Conservation (phyloP, 2,113 vertebrate genomes). For the Ciconia maguari region DNA sequence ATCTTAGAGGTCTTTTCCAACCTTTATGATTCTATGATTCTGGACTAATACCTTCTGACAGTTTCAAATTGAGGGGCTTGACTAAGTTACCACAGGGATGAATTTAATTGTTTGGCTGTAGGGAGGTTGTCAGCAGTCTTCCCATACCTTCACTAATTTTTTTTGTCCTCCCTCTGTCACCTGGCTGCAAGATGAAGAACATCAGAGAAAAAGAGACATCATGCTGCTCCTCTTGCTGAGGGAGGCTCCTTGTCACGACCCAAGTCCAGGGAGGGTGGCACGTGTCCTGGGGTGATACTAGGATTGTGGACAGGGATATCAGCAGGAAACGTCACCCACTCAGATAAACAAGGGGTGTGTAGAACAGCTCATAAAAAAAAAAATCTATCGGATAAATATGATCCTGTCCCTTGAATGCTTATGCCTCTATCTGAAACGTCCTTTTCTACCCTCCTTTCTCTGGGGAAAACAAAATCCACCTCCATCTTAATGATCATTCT, state of each 20-base stretch:
- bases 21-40: background rate
- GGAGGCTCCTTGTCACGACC: background rate
- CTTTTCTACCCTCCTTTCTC: background rate
- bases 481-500: background rate
- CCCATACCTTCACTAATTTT: fast-evolving
- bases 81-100: background rate
- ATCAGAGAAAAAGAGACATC: background rate
- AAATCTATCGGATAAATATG: background rate
- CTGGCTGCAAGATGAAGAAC: background rate
- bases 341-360: background rate
- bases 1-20: no score
- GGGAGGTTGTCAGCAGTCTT: background rate
- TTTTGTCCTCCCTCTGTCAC: background rate
- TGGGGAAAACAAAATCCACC: background rate
- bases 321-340: background rate
- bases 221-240: background rate
- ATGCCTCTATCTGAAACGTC: background rate
- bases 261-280: background rate
- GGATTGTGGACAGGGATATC: background rate
- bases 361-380: background rate
- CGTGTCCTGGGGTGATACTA: background rate
- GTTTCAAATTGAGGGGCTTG: background rate
- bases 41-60: background rate
- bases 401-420: background rate
- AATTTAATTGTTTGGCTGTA: background rate